Conservation (phyloP, 2,888 invertebrate genomes). For the Creontiades dilutus region DNA sequence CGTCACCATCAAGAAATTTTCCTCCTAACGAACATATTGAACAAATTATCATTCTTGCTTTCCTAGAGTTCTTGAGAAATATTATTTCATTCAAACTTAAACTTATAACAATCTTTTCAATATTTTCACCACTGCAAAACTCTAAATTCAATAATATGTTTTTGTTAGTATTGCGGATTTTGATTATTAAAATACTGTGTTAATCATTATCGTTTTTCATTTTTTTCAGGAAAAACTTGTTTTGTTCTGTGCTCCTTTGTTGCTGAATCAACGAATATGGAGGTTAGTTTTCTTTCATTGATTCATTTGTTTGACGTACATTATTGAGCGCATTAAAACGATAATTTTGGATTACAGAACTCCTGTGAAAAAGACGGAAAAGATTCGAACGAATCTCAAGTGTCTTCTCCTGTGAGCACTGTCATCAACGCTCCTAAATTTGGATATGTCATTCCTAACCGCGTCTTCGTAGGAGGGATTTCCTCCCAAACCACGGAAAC, state of each 20-base stretch:
- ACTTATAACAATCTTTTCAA: too few relatives aligned
- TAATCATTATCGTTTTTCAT: neutral
- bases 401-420: constrained; percentile 67
- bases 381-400: constrained; percentile 53
- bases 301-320: neutral
- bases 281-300: neutral
- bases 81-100: too few relatives aligned
- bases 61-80: too few relatives aligned
- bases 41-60: too few relatives aligned
- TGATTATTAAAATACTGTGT: neutral
- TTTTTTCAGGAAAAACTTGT: constrained; percentile 10
- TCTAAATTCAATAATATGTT: too few relatives aligned
- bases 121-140: too few relatives aligned
- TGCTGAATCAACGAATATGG: neutral
- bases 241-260: neutral
- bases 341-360: neutral
- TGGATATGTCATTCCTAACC: constrained; percentile 88
- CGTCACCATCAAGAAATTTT: too few relatives aligned
- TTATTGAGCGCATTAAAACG: neutral
- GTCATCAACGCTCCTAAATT: constrained; percentile 80
- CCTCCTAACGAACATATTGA: too few relatives aligned
- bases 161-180: too few relatives aligned
- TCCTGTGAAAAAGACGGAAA: constrained; percentile 31
- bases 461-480: constrained; percentile 98
- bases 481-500: constrained; percentile 95